Conservation (phyloP, 37 sponge, comb jelly and placozoan genomes). For the Tethya wilhelma region DNA sequence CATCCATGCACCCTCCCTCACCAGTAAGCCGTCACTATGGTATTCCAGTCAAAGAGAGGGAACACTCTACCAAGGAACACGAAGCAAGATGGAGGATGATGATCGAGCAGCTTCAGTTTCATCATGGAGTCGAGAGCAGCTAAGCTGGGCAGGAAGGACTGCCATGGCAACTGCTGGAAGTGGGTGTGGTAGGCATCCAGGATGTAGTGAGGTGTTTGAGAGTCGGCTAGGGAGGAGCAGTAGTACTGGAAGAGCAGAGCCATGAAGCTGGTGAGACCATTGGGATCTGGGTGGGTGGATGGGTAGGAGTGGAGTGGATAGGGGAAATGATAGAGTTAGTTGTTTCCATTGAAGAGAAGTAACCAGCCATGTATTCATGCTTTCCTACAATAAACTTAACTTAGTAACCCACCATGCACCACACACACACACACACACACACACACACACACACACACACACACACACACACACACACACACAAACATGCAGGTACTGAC, state of each 20-base stretch:
- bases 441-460: too few relatives aligned
- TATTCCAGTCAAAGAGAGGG: slow-evolving; percentile 63
- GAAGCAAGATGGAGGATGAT: slow-evolving; percentile 23
- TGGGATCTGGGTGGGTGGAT: slow-evolving; percentile 10
- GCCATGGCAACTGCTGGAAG: slow-evolving; percentile 73
- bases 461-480: background rate
- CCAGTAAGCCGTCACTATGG: slow-evolving; percentile 31
- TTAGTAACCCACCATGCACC: too few relatives aligned
- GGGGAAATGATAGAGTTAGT: too few relatives aligned
- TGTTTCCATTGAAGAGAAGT: too few relatives aligned
- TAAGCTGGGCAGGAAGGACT: slow-evolving; percentile 63
- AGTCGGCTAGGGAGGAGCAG: slow-evolving; percentile 39
- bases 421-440: too few relatives aligned
- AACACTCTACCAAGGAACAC: slow-evolving; percentile 72
- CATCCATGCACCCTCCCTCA: slow-evolving; percentile 1
- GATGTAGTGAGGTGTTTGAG: slow-evolving; percentile 42
- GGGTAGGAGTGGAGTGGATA: background rate
- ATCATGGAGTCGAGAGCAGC: slow-evolving; percentile 71
- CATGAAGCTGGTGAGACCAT: background rate
- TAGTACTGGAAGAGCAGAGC: slow-evolving; percentile 66
- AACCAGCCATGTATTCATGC: too few relatives aligned
- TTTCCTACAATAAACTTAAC: too few relatives aligned
- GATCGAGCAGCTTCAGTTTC: slow-evolving; percentile 42
- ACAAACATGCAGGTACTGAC: slow-evolving; percentile 59
- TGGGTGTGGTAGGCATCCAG: slow-evolving; percentile 63